Conservation (phyloP, 2,888 invertebrate species). For the Latrodectus elegans region DNA sequence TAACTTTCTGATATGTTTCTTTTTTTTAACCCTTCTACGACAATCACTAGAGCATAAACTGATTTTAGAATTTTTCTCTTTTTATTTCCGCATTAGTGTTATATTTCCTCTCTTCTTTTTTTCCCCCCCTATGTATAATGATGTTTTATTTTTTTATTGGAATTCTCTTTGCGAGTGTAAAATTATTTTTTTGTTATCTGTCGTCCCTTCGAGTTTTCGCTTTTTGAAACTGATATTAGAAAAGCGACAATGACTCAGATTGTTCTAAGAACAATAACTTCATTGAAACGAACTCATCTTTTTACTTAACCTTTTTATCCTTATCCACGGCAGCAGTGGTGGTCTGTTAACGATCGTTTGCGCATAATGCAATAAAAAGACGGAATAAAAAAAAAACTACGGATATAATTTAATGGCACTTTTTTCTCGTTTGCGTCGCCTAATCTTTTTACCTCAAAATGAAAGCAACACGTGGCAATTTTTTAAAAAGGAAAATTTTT, state of each 20-base stretch:
- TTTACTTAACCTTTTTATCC: conserved; percentile 7
- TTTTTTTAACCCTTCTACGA: conserved; percentile 48
- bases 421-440: conserved; percentile 2
- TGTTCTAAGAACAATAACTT: conserved; percentile 36
- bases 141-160: not conserved
- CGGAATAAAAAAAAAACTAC: not conserved
- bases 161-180: not conserved
- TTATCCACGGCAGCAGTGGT: not conserved
- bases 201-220: not conserved
- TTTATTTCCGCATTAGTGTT: not conserved
- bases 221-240: not conserved
- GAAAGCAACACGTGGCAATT: not conserved
- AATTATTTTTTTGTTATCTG: not conserved
- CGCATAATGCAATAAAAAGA: no score
- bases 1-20: conserved; percentile 12
- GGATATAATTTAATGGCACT: conserved; percentile 59
- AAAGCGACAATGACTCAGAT: not conserved
- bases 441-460: not conserved
- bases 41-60: conserved; percentile 26
- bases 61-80: conserved; percentile 28
- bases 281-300: conserved; percentile 18
- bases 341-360: not conserved
- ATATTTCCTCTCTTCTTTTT: not conserved
- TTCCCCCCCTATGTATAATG: not conserved
- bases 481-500: not conserved